A percentile compares a stretch with the other conserved stretches of the same genome.
phyloP scores from a whole-genome alignment of 2,888 invertebrate species.

The Lithophane semibrunnea region DNA sequence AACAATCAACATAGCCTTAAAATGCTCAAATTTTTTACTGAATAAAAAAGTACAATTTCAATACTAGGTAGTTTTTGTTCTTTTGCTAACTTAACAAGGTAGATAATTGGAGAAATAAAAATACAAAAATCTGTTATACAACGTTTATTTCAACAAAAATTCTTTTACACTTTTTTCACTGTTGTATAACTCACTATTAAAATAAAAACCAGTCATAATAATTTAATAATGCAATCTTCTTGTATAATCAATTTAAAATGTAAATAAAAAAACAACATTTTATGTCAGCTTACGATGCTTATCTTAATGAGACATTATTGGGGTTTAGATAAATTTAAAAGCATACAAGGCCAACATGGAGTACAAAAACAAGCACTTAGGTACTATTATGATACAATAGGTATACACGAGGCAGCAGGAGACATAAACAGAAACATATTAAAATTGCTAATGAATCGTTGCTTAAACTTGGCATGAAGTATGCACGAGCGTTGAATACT shows the following conservation, averaged over 20 bases:
- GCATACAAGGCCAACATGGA: slow-evolving; percentile 58
- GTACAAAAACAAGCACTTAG: slow-evolving; percentile 52
- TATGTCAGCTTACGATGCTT: slow-evolving; percentile 51
- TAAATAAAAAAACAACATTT: slow-evolving; percentile 30
- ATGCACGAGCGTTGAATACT: slow-evolving; percentile 79
- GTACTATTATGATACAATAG: slow-evolving; percentile 68
- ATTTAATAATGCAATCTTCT: slow-evolving; percentile 15
- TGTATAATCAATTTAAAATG: slow-evolving; percentile 14
- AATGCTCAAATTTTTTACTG: not conserved
- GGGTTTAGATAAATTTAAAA: slow-evolving; percentile 60
- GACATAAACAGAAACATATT: slow-evolving; percentile 82
- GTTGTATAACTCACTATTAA: slow-evolving; percentile 25
- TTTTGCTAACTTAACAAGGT: slow-evolving; percentile 41
- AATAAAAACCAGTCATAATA: slow-evolving; percentile 9
- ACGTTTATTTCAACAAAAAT: slow-evolving; percentile 55
- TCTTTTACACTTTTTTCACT: slow-evolving; percentile 14
- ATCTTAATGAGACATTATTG: slow-evolving; percentile 64
- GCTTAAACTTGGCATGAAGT: slow-evolving; percentile 83
- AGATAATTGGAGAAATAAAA: slow-evolving; percentile 63
- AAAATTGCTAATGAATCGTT: slow-evolving; percentile 86
- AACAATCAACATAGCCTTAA: not conserved
- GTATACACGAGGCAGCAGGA: slow-evolving; percentile 71
- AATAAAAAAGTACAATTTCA: not conserved
- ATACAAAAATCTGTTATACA: slow-evolving; percentile 52
- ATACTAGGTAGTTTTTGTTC: slow-evolving; percentile 30